A percentile compares a stretch with the other conserved stretches of the same genome.
phyloP scores from a whole-genome alignment of 2,888 invertebrate species.

The Leucozona laternaria region DNA sequence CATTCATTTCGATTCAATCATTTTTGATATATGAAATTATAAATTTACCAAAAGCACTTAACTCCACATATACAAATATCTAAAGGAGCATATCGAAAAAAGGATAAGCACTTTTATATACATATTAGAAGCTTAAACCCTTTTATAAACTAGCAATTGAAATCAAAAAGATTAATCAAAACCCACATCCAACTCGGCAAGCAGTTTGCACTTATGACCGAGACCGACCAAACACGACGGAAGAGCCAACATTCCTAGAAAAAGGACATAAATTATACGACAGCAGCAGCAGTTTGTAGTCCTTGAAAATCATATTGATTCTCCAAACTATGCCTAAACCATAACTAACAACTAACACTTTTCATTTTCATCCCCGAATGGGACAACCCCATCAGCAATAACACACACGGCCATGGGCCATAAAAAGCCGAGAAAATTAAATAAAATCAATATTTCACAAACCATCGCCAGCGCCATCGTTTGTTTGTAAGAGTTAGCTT shows the following conservation, averaged over 20 bases:
- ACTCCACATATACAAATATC: constrained; percentile 28
- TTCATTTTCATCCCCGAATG: constrained; percentile 38
- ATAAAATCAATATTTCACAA: constrained; percentile 65
- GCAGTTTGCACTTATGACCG: constrained; percentile 49
- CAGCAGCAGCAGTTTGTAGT: constrained; percentile 54
- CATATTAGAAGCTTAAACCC: background rate
- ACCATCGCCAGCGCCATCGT: background rate
- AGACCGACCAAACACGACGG: background rate
- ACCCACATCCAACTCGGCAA: constrained; percentile 32
- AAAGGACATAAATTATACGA: constrained; percentile 62
- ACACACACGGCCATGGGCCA: background rate
- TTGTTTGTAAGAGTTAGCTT: constrained; percentile 35
- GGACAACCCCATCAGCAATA: constrained; percentile 38
- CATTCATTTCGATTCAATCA: background rate
- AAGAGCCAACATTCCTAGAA: constrained; percentile 45
- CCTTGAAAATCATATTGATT: constrained; percentile 63
- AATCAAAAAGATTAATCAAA: constrained; percentile 66
- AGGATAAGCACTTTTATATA: background rate
- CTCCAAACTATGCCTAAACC: constrained; percentile 24
- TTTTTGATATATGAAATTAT: constrained; percentile 40
- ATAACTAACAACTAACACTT: background rate
- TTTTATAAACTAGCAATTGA: constrained; percentile 8
- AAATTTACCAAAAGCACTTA: constrained; percentile 66
- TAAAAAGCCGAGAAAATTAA: constrained; percentile 56
- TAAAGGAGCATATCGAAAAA: constrained; percentile 4